These are phyloP conservation scores for Dermatemys mawii DNA, from an alignment of 2,113 vertebrate species.

Conservation along the genomic window DNA sequence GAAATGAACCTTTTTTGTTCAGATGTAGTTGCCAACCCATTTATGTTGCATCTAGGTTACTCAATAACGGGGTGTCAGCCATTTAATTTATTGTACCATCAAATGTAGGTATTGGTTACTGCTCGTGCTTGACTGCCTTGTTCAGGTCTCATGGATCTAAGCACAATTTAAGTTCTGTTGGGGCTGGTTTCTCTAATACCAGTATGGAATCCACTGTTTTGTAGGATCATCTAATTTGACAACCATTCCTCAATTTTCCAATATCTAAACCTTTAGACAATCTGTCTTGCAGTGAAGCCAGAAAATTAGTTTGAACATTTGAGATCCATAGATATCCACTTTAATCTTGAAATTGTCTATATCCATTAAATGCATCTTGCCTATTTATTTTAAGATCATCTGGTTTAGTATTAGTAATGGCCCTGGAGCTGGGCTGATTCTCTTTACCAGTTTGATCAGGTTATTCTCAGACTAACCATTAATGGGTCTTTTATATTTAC, in stretches of 20 bases:
- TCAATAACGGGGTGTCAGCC: background rate
- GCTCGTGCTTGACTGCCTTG: background rate
- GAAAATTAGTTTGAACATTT: background rate
- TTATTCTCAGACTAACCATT: too few species aligned
- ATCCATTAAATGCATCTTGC: background rate
- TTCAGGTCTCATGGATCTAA: background rate
- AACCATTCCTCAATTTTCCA: background rate
- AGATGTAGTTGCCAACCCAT: background rate
- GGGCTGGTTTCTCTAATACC: background rate
- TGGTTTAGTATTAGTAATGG: background rate
- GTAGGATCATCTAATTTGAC: background rate
- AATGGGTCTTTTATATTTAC: background rate
- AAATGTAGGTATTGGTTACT: background rate
- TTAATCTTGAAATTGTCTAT: background rate
- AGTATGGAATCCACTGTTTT: background rate
- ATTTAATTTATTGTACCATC: background rate
- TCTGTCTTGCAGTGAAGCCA: background rate
- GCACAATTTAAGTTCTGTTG: background rate
- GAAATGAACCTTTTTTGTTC: background rate
- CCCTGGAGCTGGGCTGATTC: too few species aligned
- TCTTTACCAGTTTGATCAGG: too few species aligned
- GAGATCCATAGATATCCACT: background rate
- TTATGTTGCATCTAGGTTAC: background rate
- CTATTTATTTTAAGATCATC: background rate
- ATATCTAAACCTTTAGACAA: background rate